These are phyloP conservation scores for Clarias laeviceps DNA, from an alignment of 2,797 vertebrate species.

Conservation along the genomic window DNA sequence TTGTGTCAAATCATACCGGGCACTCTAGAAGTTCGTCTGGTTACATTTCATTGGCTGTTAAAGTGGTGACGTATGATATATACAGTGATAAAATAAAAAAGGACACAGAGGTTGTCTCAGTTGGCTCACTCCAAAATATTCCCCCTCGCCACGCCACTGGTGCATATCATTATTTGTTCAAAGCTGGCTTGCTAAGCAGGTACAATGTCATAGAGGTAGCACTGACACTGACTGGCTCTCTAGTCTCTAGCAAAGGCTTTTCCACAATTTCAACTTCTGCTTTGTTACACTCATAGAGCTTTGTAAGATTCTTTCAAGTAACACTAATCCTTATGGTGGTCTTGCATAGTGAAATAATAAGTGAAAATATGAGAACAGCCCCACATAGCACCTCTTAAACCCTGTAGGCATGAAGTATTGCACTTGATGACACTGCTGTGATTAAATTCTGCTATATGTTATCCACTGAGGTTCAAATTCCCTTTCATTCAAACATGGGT, in stretches of 20 bases:
- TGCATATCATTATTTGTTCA: conserved; percentile 19
- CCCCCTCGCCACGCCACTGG: too few species aligned
- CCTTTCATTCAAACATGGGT: not conserved
- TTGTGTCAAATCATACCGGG: too few species aligned
- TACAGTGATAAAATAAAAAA: too few species aligned
- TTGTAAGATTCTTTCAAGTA: conserved; percentile 6
- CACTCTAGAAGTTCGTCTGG: too few species aligned
- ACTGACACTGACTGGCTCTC: conserved; percentile 1
- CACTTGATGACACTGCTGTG: conserved; percentile 5
- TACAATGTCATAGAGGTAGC: conserved; percentile 13
- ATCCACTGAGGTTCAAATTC: not conserved
- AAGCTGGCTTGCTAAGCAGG: conserved; percentile 5
- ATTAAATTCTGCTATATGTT: not conserved
- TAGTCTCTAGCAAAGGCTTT: not conserved
- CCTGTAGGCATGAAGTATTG: not conserved
- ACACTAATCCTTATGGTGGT: conserved; percentile 19
- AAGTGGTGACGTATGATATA: too few species aligned
- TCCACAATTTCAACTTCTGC: conserved; percentile 2
- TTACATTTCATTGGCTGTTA: too few species aligned
- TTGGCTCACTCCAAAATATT: too few species aligned
- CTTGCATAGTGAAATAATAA: conserved; percentile 28
- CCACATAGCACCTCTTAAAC: not conserved
- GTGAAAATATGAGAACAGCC: conserved; percentile 15
- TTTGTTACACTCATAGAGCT: not conserved
- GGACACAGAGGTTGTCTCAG: too few species aligned